Conservation (phyloP, 1,140 invertebrate species). For the Drosophila asahinai region DNA sequence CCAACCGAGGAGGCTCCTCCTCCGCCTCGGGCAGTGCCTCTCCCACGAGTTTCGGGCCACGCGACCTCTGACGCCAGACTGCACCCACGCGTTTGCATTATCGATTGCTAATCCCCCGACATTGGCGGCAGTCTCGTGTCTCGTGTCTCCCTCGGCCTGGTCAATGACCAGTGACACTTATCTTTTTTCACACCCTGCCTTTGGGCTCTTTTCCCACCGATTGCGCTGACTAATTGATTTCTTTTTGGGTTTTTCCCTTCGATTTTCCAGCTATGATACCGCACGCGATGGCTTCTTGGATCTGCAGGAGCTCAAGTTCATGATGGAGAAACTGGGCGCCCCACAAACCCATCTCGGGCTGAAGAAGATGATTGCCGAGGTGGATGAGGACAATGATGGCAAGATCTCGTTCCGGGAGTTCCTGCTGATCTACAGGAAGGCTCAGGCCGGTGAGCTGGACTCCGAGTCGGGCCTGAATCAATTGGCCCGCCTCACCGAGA, state of each 20-base stretch:
- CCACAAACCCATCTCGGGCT: conserved; percentile 97
- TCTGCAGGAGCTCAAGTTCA: conserved; percentile 94
- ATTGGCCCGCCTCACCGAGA: conserved; percentile 93
- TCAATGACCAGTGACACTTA: conserved; percentile 46
- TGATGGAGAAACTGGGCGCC: conserved; percentile 98
- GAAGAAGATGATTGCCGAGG: conserved; percentile 97
- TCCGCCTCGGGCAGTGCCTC: neutral
- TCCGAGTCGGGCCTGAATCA: conserved; percentile 93
- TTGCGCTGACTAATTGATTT: conserved; percentile 34
- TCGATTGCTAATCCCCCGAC: conserved; percentile 57
- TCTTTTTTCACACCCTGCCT: neutral
- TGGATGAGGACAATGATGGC: conserved; percentile 95
- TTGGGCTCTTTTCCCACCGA: neutral
- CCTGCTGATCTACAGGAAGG: conserved; percentile 94
- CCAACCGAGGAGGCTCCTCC: neutral
- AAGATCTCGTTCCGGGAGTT: conserved; percentile 97
- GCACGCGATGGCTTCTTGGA: conserved; percentile 95
- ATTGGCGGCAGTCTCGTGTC: conserved; percentile 43
- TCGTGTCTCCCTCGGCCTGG: conserved; percentile 19
- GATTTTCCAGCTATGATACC: conserved; percentile 92
- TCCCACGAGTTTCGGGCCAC: conserved; percentile 27
- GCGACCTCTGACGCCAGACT: conserved; percentile 56
- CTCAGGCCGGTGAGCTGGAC: conserved; percentile 92
- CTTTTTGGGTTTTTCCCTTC: conserved; percentile 15
- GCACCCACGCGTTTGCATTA: conserved; percentile 56